Evolutionary conservation across 2,888 invertebrate species (phyloP).

Genomic region (Choreutis nemorana): DNA sequence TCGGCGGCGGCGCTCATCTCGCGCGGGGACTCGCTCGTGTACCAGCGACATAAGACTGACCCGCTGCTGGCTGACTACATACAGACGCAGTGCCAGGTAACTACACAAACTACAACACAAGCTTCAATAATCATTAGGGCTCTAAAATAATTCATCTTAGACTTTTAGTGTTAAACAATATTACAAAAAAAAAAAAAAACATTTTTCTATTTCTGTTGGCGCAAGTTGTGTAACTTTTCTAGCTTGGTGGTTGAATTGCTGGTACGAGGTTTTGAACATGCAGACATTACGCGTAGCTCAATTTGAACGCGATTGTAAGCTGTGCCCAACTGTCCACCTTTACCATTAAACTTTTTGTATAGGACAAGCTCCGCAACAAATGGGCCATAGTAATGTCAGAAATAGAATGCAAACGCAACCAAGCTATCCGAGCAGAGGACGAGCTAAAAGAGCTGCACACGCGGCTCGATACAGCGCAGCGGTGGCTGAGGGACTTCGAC

Average conservation of each 20-base stretch:
- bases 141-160: too few relatives aligned
- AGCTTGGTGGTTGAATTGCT: too few relatives aligned
- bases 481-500: slow-evolving; percentile 41
- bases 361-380: slow-evolving; percentile 66
- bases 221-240: too few relatives aligned
- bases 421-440: slow-evolving; percentile 65
- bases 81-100: slow-evolving; percentile 56
- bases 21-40: slow-evolving; percentile 77
- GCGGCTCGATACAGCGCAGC: slow-evolving; percentile 34
- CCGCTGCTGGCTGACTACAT: slow-evolving; percentile 66
- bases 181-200: too few relatives aligned
- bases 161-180: too few relatives aligned
- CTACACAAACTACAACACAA: slow-evolving; percentile 1
- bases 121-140: too few relatives aligned
- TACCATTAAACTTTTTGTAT: not conserved
- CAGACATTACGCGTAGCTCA: too few relatives aligned
- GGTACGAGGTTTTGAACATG: too few relatives aligned
- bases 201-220: too few relatives aligned
- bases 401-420: slow-evolving; percentile 61
- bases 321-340: slow-evolving; percentile 3
- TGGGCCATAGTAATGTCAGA: slow-evolving; percentile 72
- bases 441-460: slow-evolving; percentile 53
- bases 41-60: slow-evolving; percentile 68
- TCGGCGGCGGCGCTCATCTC: slow-evolving; percentile 81
- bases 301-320: too few relatives aligned